Conservation (phyloP, 2,113 vertebrate genomes). For the Cebidichthys violaceus region DNA sequence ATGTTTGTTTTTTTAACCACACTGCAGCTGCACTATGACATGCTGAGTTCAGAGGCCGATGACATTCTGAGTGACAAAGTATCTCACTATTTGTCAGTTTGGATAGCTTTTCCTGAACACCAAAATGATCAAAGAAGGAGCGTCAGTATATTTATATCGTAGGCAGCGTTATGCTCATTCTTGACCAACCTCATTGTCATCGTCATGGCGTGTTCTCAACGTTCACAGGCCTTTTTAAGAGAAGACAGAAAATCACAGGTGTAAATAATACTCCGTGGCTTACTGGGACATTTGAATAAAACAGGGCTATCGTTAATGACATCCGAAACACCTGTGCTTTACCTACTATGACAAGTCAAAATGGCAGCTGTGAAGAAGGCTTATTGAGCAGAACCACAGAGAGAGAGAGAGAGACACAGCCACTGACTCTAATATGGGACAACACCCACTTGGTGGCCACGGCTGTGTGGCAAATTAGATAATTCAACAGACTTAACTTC, state of each 20-base stretch:
- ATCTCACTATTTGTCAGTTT: background rate
- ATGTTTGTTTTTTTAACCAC: background rate
- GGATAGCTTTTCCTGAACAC: background rate
- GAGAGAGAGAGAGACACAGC: background rate
- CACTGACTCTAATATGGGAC: background rate
- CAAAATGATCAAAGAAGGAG: no score
- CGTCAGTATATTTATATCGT: background rate
- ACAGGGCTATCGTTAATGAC: background rate
- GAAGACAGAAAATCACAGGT: background rate
- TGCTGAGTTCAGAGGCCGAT: background rate
- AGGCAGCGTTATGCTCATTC: background rate
- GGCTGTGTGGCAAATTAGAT: background rate
- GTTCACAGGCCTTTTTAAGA: background rate
- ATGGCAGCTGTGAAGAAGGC: background rate
- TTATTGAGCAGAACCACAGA: conserved; percentile 1
- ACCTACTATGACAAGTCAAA: background rate
- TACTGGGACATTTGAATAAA: background rate
- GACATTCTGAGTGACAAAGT: background rate
- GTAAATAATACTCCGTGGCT: background rate
- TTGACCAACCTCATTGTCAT: background rate
- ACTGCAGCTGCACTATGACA: background rate
- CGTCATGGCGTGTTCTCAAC: background rate
- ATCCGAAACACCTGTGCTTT: background rate
- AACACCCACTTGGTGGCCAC: background rate
- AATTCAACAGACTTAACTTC: background rate